A percentile compares a stretch with the other conserved stretches of the same genome.
Evolutionary conservation across 2,888 invertebrate genomes (phyloP).

Genomic region (Perizoma flavofasciatum): DNA sequence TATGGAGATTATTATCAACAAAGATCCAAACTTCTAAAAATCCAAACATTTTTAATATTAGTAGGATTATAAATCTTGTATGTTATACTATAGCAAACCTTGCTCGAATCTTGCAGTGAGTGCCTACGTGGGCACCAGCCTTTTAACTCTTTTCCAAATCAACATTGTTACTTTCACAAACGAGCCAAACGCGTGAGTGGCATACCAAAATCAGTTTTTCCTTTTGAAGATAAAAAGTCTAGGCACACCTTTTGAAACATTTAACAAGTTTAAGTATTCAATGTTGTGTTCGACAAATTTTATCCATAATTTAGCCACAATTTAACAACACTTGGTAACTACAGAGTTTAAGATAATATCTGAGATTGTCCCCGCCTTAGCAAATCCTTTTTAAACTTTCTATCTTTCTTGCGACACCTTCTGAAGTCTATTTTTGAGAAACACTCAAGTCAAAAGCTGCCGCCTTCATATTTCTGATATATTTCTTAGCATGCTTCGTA

Average conservation of each 20-base stretch:
- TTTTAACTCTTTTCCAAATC: constrained; percentile 77
- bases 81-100: constrained; percentile 20
- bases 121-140: constrained; percentile 52
- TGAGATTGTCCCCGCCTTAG: neutral
- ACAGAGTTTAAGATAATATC: constrained; percentile 1
- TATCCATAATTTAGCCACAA: constrained; percentile 29
- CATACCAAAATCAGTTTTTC: constrained; percentile 64
- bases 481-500: constrained; percentile 57
- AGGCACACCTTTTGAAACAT: constrained; percentile 42
- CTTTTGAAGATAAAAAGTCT: constrained; percentile 48
- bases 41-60: too few relatives aligned
- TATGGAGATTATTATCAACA: too few relatives aligned
- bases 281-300: constrained; percentile 35
- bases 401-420: constrained; percentile 13
- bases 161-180: constrained; percentile 79
- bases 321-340: too few relatives aligned
- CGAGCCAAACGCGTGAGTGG: constrained; percentile 71
- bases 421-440: constrained; percentile 59
- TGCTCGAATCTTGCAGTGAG: constrained; percentile 45
- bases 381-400: constrained; percentile 7
- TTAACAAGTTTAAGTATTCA: constrained; percentile 40
- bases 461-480: constrained; percentile 54
- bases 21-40: too few relatives aligned
- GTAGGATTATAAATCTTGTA: neutral
- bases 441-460: constrained; percentile 56